These are phyloP conservation scores for Epizoanthus fatuus DNA, from an alignment of 92 coral and sea anemone species.

Conservation along the genomic window DNA sequence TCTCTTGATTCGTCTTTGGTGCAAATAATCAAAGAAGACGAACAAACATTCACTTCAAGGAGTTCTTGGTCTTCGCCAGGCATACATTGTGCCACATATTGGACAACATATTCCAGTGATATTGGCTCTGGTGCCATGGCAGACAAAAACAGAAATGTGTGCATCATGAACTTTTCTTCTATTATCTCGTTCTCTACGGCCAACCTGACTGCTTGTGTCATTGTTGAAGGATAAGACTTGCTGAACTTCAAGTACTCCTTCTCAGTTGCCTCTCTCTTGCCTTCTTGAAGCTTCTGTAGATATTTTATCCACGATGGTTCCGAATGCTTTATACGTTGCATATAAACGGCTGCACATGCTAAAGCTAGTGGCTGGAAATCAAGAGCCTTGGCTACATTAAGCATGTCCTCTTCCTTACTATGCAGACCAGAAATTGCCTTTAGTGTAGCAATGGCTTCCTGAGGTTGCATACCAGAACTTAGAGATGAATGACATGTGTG, in stretches of 20 bases:
- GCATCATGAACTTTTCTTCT: background rate
- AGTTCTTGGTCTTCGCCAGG: slow-evolving; percentile 17
- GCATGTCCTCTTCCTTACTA: slow-evolving; percentile 1
- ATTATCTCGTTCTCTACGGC: slow-evolving; percentile 4
- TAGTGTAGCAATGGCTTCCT: background rate
- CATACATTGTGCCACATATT: background rate
- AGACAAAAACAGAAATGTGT: slow-evolving; percentile 28
- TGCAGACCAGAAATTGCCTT: background rate
- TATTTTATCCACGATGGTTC: slow-evolving; percentile 15
- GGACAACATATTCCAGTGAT: slow-evolving; percentile 15
- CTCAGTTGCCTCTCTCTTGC: slow-evolving; percentile 26
- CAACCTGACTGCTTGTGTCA: slow-evolving; percentile 35
- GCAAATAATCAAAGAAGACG: slow-evolving; percentile 31
- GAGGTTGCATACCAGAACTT: slow-evolving; percentile 1
- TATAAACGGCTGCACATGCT: too few relatives aligned
- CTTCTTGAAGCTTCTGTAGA: slow-evolving; percentile 25
- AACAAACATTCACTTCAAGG: background rate
- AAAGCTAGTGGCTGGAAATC: too few relatives aligned
- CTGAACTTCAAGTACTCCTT: background rate
- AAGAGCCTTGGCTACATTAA: slow-evolving; percentile 1
- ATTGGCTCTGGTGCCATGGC: slow-evolving; percentile 11
- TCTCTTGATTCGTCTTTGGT: background rate
- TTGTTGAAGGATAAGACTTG: slow-evolving; percentile 25
- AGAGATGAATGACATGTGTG: slow-evolving; percentile 11
- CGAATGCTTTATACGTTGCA: too few relatives aligned